phyloP scores from a whole-genome alignment of 1,140 invertebrate genomes.

The Augochlora pura region DNA sequence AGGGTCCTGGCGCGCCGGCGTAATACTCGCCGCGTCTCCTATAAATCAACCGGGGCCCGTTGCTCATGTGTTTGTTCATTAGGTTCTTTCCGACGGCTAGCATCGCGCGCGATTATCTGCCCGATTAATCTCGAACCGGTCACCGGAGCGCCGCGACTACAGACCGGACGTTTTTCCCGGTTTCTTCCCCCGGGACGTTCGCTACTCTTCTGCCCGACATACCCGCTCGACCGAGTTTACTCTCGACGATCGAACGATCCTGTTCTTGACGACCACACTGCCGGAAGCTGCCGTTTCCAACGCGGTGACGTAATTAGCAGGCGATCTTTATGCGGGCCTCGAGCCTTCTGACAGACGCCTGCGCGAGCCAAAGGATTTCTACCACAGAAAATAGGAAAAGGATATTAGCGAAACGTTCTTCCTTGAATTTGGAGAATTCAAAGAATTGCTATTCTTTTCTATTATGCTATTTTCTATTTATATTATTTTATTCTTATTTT shows the following conservation, averaged over 20 bases:
- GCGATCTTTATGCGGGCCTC: too few species aligned
- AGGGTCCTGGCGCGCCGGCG: background rate
- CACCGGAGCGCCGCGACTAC: slow-evolving; percentile 9
- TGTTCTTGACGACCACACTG: too few species aligned
- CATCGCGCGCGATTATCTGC: slow-evolving; percentile 55
- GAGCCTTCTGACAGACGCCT: too few species aligned
- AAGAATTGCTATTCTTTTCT: too few species aligned
- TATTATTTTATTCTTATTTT: too few species aligned
- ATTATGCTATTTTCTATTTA: too few species aligned
- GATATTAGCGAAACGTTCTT: too few species aligned
- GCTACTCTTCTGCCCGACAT: background rate
- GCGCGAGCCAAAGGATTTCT: too few species aligned
- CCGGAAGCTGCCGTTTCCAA: too few species aligned
- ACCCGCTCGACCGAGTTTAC: background rate
- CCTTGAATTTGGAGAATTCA: too few species aligned
- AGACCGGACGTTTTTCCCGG: background rate
- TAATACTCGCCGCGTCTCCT: slow-evolving; percentile 31
- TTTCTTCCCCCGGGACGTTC: slow-evolving; percentile 16
- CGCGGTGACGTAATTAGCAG: too few species aligned
- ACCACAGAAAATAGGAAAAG: too few species aligned
- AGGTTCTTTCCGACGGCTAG: slow-evolving; percentile 61
- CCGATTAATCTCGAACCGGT: slow-evolving; percentile 60
- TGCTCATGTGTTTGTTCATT: slow-evolving; percentile 60
- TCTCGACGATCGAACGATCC: background rate
- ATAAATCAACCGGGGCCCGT: slow-evolving; percentile 52